These are phyloP conservation scores for Dusona sp. DNA, from an alignment of 2,888 invertebrate species.

Conservation along the genomic window DNA sequence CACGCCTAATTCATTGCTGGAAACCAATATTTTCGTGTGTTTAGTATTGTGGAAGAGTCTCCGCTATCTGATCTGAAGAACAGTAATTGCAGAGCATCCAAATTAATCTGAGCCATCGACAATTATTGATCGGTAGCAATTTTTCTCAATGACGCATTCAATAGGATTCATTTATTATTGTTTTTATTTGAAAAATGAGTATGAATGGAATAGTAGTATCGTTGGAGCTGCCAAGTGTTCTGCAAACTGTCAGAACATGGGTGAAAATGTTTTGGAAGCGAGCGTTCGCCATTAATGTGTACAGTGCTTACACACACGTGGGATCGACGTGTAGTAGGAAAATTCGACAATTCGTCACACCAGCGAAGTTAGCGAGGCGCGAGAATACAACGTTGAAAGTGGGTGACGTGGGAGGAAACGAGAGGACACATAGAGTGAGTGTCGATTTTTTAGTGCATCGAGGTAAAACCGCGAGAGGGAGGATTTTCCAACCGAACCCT, in stretches of 20 bases:
- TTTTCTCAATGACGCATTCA: not conserved
- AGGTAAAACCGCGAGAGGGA: conserved; percentile 27
- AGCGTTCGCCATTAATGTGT: conserved; percentile 2
- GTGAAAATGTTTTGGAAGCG: conserved; percentile 19
- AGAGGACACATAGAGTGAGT: conserved; percentile 18
- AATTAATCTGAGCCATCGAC: not conserved
- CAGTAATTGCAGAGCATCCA: not conserved
- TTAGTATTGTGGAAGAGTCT: not conserved
- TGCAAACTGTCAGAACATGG: not conserved
- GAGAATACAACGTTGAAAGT: conserved; percentile 6
- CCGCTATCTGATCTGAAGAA: not conserved
- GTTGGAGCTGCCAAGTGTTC: not conserved
- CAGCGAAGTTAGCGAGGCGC: conserved; percentile 5
- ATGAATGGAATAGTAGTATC: not conserved
- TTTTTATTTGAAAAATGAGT: not conserved
- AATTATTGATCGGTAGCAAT: not conserved
- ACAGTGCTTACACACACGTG: not conserved
- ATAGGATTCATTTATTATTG: not conserved
- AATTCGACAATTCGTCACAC: conserved; percentile 51
- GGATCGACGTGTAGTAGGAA: not conserved
- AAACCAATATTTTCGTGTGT: not conserved
- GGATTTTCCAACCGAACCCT: not conserved
- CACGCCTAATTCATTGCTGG: not conserved
- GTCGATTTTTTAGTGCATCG: conserved; percentile 55
- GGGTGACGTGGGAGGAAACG: not conserved